Conservation (phyloP, 2,888 invertebrate species). For the Octonoba sinensis region DNA sequence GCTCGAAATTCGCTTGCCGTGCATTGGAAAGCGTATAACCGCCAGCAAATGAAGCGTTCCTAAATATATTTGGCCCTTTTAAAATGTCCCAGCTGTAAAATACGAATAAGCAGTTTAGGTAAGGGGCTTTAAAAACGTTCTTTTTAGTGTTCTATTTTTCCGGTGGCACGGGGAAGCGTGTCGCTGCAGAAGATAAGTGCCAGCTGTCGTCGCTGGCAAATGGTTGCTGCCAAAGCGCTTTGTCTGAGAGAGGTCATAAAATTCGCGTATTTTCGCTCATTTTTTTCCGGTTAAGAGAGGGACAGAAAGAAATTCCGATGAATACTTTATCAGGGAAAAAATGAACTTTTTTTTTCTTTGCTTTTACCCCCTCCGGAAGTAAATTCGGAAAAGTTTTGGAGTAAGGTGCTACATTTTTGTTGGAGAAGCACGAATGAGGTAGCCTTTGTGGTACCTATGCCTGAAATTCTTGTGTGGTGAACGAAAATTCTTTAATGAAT, state of each 20-base stretch:
- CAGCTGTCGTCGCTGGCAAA: slow-evolving; percentile 33
- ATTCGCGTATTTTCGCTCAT: slow-evolving; percentile 3
- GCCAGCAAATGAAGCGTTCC: background rate
- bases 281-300: background rate
- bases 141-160: slow-evolving; percentile 41
- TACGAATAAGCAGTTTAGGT: slow-evolving; percentile 38
- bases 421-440: too few relatives aligned
- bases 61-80: slow-evolving; percentile 37
- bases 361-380: too few relatives aligned
- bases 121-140: slow-evolving; percentile 35
- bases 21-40: too few relatives aligned
- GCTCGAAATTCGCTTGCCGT: too few relatives aligned
- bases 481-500: too few relatives aligned
- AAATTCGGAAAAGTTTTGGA: too few relatives aligned
- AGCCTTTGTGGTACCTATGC: too few relatives aligned
- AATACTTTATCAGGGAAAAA: too few relatives aligned
- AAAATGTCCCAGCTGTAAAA: slow-evolving; percentile 49
- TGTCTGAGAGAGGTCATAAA: slow-evolving; percentile 35
- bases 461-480: too few relatives aligned
- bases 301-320: background rate
- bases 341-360: too few relatives aligned
- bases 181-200: slow-evolving; percentile 30
- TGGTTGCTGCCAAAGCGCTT: slow-evolving; percentile 34
- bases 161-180: slow-evolving; percentile 8
- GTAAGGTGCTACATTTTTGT: too few relatives aligned